Evolutionary conservation across 2,113 vertebrate genomes (phyloP).

Genomic region (Calyptomena viridis): DNA sequence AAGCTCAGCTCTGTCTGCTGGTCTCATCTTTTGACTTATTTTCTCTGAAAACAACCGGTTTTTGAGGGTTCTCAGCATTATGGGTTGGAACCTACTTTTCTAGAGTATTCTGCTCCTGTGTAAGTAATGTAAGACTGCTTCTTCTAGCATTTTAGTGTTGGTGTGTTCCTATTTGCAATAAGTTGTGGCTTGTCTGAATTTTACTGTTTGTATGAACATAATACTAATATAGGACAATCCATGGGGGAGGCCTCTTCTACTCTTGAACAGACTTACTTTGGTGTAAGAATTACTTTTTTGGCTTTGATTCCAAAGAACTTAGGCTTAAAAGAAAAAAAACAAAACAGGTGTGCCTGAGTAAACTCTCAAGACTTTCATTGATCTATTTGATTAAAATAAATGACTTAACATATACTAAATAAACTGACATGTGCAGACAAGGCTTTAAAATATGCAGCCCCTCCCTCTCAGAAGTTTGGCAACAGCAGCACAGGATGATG

Average conservation of each 20-base stretch:
- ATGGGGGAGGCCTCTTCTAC: neutral
- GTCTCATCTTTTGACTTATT: neutral
- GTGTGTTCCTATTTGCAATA: neutral
- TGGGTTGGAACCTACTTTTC: neutral
- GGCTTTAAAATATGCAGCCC: slow-evolving; percentile 17
- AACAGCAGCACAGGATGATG: neutral
- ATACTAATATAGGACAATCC: neutral
- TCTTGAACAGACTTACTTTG: neutral
- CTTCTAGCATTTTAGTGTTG: neutral
- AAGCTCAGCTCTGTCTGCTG: neutral
- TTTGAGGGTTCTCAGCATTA: neutral
- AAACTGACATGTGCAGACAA: slow-evolving; percentile 40
- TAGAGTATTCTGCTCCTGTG: neutral
- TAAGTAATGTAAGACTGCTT: neutral
- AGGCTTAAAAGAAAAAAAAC: neutral
- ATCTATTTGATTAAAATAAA: slow-evolving; percentile 58
- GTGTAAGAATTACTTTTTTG: neutral
- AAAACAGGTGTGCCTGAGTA: slow-evolving; percentile 46
- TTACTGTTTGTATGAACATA: neutral
- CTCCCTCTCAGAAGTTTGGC: slow-evolving; percentile 34
- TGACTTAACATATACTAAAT: slow-evolving; percentile 8
- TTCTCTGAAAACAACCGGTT: neutral
- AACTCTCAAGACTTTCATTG: slow-evolving; percentile 17
- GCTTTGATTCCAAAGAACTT: neutral
- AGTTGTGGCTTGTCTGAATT: slow-evolving; percentile 41